phyloP scores from a whole-genome alignment of 2,797 vertebrate genomes.

The Ceryle rudis region DNA sequence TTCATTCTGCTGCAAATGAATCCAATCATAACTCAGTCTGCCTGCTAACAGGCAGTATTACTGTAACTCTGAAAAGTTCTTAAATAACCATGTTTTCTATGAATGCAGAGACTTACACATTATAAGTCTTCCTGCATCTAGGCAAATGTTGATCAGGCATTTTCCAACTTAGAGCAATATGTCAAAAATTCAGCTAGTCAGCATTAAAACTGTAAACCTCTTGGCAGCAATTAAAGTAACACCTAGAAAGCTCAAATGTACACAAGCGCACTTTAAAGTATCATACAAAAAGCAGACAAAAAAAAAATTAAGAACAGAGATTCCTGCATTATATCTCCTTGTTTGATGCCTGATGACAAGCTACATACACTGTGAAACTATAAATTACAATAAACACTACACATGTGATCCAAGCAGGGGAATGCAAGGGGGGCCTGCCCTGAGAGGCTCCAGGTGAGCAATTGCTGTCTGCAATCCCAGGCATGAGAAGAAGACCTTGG shows the following conservation, averaged over 20 bases:
- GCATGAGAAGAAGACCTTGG: background rate
- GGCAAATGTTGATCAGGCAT: background rate
- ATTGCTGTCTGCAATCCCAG: background rate
- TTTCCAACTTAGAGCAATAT: constrained; percentile 38
- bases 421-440: rapidly evolving
- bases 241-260: background rate
- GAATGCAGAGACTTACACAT: background rate
- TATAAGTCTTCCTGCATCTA: background rate
- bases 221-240: background rate
- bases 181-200: constrained; percentile 71
- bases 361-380: background rate
- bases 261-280: background rate
- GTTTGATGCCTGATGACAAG: background rate
- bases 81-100: background rate
- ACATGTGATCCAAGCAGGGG: background rate
- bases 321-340: background rate
- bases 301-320: background rate
- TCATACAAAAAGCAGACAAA: background rate
- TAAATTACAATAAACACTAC: background rate
- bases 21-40: background rate
- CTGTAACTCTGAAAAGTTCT: constrained; percentile 41
- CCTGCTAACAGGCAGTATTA: constrained; percentile 29
- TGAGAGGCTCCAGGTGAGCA: background rate
- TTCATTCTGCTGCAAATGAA: constrained; percentile 50
- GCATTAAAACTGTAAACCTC: background rate